Percentiles rank a stretch among this genome's conserved stretches.
phyloP scores from a whole-genome alignment of 1,140 invertebrate genomes.

The Musca domestica region DNA sequence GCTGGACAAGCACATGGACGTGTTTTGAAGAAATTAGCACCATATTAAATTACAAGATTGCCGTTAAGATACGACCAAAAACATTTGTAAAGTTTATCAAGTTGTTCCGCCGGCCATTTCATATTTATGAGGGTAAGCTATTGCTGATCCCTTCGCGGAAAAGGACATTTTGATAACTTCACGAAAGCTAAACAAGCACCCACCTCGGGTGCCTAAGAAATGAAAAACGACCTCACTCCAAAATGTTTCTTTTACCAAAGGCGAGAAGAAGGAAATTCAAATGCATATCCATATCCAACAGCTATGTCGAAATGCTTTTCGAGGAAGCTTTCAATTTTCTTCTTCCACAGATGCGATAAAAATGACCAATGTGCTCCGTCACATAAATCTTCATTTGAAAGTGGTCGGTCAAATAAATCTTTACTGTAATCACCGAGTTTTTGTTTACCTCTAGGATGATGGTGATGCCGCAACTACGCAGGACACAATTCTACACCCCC shows the following conservation, averaged over 20 bases:
- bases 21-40: slow-evolving; percentile 45
- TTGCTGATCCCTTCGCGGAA: no score
- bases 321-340: background rate
- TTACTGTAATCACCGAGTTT: background rate
- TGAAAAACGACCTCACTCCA: background rate
- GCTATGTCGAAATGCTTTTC: background rate
- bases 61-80: slow-evolving; percentile 16
- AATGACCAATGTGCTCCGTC: slow-evolving; percentile 3
- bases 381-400: slow-evolving; percentile 17
- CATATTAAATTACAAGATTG: slow-evolving; percentile 53
- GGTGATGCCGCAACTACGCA: background rate
- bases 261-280: background rate
- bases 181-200: no score
- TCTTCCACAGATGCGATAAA: slow-evolving; percentile 11
- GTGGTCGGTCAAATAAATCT: slow-evolving; percentile 7
- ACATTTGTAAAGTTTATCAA: slow-evolving; percentile 17
- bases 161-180: no score
- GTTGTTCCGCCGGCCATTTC: background rate
- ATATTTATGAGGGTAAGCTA: background rate
- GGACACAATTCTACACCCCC: background rate
- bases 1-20: background rate
- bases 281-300: background rate
- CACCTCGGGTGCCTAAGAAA: background rate
- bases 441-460: slow-evolving; percentile 6
- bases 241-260: background rate